Base-by-base conservation (phyloP, 2,113 vertebrate genomes). In the Lampris megalopsis region DNA sequence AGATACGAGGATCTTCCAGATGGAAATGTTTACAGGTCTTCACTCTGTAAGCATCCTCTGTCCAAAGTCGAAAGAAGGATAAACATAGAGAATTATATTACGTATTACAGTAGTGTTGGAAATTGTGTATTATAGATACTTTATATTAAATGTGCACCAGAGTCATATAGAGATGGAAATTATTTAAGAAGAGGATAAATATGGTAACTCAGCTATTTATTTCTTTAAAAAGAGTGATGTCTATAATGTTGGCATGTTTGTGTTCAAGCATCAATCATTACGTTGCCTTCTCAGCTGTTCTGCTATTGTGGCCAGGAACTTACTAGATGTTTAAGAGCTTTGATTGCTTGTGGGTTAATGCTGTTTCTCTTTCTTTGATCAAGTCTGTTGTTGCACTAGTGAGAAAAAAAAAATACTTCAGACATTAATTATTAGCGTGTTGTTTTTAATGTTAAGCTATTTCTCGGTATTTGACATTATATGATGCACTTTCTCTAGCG, bases 191-290 rank as follows among this genome's bases (percentile, higher is more conserved):
- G 86, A 95, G 80, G 89, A 89, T 93, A 87, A 91, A 93, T 84
- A 92, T 87, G 89, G 92, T 92, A 81, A 88, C 87, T 93, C 87
- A 92, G 85, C 88, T 95, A 95, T 95, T 95, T 95, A 95, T 95
- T 95, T 95, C 90, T 95, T 91, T 94, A 92, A 91, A 92, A 89
- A 88, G 84, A 93, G 90, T 89, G 66, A 91, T 83, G 92, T 95
- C 91, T 94, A 93, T 93, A 92, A 88, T 93, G 93, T 94, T 94
- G 91, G 94, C 94, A 94, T 95, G 94, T 94, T 95, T 94, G 92
- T 94, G 93, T 92, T 94, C 71, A 76, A 87, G 92, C 93, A 93
- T 92, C 88, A 89, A 88, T 94, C 92, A 93, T 94, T 92, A 73
- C 89, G 90, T 94, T 95, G 94, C 94, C 94, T 95, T 94, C 85